A percentile compares a stretch with the other conserved stretches of the same genome.
Evolutionary conservation across 2,888 invertebrate species (phyloP).

Genomic region (Drosophila diplacantha): DNA sequence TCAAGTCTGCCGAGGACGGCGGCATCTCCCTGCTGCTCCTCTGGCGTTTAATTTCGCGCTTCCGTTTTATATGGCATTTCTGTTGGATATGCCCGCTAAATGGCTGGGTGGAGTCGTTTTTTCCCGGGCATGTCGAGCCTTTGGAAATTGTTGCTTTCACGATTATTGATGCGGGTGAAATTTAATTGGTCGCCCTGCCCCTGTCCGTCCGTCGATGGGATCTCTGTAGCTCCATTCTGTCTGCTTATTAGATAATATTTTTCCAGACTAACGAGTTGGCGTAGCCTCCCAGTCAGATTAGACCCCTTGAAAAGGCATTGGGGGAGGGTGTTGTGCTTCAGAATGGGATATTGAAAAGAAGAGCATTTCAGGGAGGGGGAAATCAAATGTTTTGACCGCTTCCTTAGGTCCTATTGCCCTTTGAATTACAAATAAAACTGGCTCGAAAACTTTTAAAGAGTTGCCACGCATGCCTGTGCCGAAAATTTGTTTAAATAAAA

Average conservation of each 20-base stretch:
- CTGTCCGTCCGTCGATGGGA: slow-evolving; percentile 10
- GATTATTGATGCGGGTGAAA: slow-evolving; percentile 75
- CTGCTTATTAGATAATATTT: slow-evolving; percentile 61
- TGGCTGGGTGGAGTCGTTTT: slow-evolving; percentile 5
- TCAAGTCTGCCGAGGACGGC: slow-evolving; percentile 49
- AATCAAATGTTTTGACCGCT: slow-evolving; percentile 12
- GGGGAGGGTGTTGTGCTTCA: neutral
- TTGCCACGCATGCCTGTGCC: slow-evolving; percentile 51
- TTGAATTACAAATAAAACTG: slow-evolving; percentile 8
- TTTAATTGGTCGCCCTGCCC: slow-evolving; percentile 71
- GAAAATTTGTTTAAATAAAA: slow-evolving; percentile 70
- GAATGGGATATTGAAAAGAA: slow-evolving; percentile 5
- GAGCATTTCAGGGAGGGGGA: neutral
- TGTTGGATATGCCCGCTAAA: slow-evolving; percentile 30
- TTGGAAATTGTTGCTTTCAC: slow-evolving; percentile 72
- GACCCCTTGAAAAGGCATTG: slow-evolving; percentile 34
- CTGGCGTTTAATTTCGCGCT: slow-evolving; percentile 63
- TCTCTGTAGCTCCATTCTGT: slow-evolving; percentile 23
- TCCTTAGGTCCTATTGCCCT: neutral
- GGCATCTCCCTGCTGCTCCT: slow-evolving; percentile 32
- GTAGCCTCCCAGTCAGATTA: slow-evolving; percentile 32
- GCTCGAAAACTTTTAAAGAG: slow-evolving; percentile 42
- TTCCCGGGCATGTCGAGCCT: slow-evolving; percentile 28
- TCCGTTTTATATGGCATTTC: slow-evolving; percentile 69
- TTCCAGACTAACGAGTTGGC: slow-evolving; percentile 43